Evolutionary conservation across 1,140 invertebrate species (phyloP).

Genomic region (Latrodectus geometricus): DNA sequence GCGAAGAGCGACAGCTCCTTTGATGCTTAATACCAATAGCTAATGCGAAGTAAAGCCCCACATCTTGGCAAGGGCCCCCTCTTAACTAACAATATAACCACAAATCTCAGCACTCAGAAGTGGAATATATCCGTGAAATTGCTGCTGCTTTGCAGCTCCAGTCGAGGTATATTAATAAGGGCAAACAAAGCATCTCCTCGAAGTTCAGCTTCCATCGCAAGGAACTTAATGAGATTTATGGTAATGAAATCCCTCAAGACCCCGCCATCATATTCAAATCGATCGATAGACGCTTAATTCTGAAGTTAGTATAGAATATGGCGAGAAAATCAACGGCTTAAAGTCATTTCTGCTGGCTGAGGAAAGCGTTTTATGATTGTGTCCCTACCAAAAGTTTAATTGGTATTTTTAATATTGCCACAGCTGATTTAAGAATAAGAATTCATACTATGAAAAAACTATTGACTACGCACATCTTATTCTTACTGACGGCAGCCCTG

Average conservation of each 20-base stretch:
- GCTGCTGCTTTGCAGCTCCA: constrained; percentile 38
- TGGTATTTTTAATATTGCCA: not conserved
- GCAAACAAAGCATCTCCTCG: constrained; percentile 50
- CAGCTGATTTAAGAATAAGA: not conserved
- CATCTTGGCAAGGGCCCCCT: constrained; percentile 19
- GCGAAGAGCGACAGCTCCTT: not conserved
- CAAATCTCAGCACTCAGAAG: constrained; percentile 34
- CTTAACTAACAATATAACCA: constrained; percentile 53
- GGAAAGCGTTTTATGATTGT: constrained; percentile 52
- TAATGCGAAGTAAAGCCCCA: constrained; percentile 14
- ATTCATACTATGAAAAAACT: not conserved
- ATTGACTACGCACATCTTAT: too few relatives aligned
- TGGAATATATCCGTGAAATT: constrained; percentile 37
- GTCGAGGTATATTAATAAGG: constrained; percentile 58
- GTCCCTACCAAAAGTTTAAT: not conserved
- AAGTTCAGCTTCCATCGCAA: constrained; percentile 48
- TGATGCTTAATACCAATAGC: constrained; percentile 2
- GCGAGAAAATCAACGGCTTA: constrained; percentile 35
- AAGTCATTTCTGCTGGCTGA: constrained; percentile 21
- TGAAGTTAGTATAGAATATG: constrained; percentile 44
- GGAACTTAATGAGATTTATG: constrained; percentile 61
- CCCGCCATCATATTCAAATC: constrained; percentile 59
- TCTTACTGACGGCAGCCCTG: too few relatives aligned
- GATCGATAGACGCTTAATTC: constrained; percentile 57
- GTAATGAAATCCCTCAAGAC: constrained; percentile 58